Evolutionary conservation across 2,797 vertebrate genomes (phyloP).

Genomic region (Bufotes viridis): DNA sequence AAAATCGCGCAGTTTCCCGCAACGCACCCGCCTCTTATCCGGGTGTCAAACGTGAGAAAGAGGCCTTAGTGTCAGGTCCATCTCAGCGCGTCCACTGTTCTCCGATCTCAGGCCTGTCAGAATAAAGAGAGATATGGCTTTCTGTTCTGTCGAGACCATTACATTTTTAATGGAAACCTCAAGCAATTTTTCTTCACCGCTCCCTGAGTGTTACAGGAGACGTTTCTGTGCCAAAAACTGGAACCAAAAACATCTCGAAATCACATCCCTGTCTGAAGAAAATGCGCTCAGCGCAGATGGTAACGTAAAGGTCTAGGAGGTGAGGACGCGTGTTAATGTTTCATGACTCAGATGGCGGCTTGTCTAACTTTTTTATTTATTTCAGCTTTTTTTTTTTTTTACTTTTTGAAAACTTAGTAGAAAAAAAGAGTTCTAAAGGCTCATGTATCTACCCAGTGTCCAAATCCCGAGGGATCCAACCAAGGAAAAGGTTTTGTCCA

Average conservation of each 20-base stretch:
- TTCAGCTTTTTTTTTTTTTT: neutral
- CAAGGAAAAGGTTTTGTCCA: neutral
- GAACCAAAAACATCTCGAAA: conserved; percentile 18
- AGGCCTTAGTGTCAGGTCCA: conserved; percentile 24
- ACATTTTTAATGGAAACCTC: conserved; percentile 70
- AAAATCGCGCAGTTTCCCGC: too few species aligned
- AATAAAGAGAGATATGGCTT: conserved; percentile 66
- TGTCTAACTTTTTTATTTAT: neutral
- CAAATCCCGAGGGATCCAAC: neutral
- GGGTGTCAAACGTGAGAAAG: too few species aligned
- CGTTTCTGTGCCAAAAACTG: conserved; percentile 60
- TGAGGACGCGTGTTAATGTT: neutral
- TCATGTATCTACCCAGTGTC: neutral
- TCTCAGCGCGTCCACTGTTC: neutral
- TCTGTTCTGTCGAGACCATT: conserved; percentile 65
- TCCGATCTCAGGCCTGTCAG: conserved; percentile 67
- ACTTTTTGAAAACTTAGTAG: neutral
- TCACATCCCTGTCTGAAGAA: conserved; percentile 23
- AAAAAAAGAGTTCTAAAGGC: too few species aligned
- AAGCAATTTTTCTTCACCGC: conserved; percentile 62
- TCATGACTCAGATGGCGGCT: conserved; percentile 1
- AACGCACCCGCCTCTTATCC: too few species aligned
- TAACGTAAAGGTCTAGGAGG: neutral
- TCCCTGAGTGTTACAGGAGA: conserved; percentile 64
- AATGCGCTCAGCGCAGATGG: neutral